phyloP scores from a whole-genome alignment of 2,888 invertebrate genomes.

The Strigamia transsilvanica region DNA sequence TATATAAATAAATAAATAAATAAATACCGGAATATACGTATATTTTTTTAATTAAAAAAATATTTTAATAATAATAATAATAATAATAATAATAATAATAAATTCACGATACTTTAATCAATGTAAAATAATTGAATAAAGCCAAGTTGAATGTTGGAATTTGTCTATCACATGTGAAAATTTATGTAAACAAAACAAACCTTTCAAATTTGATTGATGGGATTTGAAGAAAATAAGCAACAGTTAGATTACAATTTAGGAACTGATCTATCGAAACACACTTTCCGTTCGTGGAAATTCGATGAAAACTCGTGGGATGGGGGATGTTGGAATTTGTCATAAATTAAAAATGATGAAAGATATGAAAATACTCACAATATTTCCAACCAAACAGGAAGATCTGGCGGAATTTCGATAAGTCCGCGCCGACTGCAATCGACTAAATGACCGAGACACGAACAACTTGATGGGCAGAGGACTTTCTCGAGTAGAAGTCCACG shows the following conservation, averaged over 20 bases:
- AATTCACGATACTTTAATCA: too few relatives aligned
- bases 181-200: conserved; percentile 61
- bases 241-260: not conserved
- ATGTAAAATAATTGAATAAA: too few relatives aligned
- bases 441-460: conserved; percentile 76
- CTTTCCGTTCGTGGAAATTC: too few relatives aligned
- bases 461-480: conserved; percentile 71
- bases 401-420: conserved; percentile 74
- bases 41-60: not conserved
- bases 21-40: too few relatives aligned
- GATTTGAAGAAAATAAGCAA: conserved; percentile 52
- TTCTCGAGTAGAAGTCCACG: conserved; percentile 31
- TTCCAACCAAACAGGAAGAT: conserved; percentile 79
- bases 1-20: not conserved
- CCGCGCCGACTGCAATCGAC: conserved; percentile 79
- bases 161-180: conserved; percentile 57
- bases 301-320: too few relatives aligned
- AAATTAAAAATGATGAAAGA: not conserved
- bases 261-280: not conserved
- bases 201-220: conserved; percentile 51
- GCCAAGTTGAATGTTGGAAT: too few relatives aligned
- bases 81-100: too few relatives aligned
- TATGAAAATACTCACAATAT: conserved; percentile 73
- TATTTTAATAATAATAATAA: too few relatives aligned
- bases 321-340: too few relatives aligned